phyloP scores from a whole-genome alignment of 1,140 invertebrate species.

The Phocides pigmalion region DNA sequence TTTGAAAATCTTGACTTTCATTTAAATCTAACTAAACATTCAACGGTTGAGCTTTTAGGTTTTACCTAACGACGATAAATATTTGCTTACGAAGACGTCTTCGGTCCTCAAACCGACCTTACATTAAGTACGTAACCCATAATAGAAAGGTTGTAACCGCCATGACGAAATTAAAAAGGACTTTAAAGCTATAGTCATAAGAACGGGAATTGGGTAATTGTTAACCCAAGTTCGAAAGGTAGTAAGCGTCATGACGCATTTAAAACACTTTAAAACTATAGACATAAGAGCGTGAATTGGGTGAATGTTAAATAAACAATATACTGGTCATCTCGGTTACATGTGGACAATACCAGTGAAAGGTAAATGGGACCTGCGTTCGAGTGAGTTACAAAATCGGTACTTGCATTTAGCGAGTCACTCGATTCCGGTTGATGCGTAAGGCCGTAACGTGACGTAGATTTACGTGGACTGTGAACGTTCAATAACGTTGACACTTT shows the following conservation, averaged over 20 bases:
- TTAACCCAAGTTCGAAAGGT: constrained; percentile 5
- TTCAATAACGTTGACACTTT: too few species aligned
- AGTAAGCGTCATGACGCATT: background rate
- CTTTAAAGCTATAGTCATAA: background rate
- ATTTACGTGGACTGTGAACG: too few species aligned
- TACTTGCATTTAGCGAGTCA: constrained; percentile 11
- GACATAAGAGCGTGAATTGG: background rate
- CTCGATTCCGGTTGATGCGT: constrained; percentile 10
- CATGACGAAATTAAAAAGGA: background rate
- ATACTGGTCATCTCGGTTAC: constrained; percentile 11
- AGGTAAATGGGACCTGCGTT: constrained; percentile 27
- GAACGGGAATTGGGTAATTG: background rate
- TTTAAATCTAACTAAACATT: background rate
- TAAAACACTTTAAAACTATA: background rate
- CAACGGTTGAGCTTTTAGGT: background rate
- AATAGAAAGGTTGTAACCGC: constrained; percentile 1
- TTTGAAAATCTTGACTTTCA: background rate
- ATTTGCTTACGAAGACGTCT: constrained; percentile 5
- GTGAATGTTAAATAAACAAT: constrained; percentile 10
- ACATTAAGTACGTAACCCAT: constrained; percentile 7
- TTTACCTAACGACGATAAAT: background rate
- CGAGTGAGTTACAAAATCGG: constrained; percentile 23
- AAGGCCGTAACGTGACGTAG: too few species aligned
- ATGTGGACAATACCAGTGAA: constrained; percentile 26
- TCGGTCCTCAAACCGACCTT: background rate